Base-by-base conservation (phyloP, 1,140 invertebrate species). In the Mactra quadrangularis region DNA sequence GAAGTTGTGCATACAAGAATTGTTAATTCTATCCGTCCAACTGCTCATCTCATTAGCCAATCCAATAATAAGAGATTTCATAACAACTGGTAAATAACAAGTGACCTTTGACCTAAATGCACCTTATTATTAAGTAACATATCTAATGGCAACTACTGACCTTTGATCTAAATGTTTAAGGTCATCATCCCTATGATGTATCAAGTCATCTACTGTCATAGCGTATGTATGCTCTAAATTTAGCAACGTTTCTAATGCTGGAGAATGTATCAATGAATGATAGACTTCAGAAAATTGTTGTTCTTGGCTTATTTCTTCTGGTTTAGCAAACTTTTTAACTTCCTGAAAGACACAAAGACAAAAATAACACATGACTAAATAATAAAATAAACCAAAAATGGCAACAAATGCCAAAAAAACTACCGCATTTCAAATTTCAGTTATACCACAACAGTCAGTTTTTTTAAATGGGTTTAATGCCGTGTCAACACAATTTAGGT, bases 191-290 rank as follows among this genome's bases (percentile, higher is more conserved):
- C 95, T 94, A 84, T 95, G 94, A 74, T 94, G 92, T 55, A 96
- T 94, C 35, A 96, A 93, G 86, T 95, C 94, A 70, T 95, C 94
- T 0, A 97, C 95, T 76, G 95, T 95, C 79, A 95, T 93, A n/a
- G 96, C 95, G 93, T 96, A 96, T 35, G 95, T 95, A 88, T 96
- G 95, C 92, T 97, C 96, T 52, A 96, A 94, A 91, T 96, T 95
- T 31, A 97, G 92, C 83, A 97, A 95, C 0, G 95, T 95, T 87
- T 96, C 95, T 25, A 97, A 89, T 6, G 96, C 96, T 3, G 96
- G 96, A 0, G 96, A 97, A 91, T 97, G 96, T 6, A 97, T 96
- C 50, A 97, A 91, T 87, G 95, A 95, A 90, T 97, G 96, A 93
- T 97, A 97, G 47, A 96, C 96, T 13, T 95, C 95, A 25, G 96